phyloP scores from a whole-genome alignment of 2,113 vertebrate species.

The Crypturellus undulatus region DNA sequence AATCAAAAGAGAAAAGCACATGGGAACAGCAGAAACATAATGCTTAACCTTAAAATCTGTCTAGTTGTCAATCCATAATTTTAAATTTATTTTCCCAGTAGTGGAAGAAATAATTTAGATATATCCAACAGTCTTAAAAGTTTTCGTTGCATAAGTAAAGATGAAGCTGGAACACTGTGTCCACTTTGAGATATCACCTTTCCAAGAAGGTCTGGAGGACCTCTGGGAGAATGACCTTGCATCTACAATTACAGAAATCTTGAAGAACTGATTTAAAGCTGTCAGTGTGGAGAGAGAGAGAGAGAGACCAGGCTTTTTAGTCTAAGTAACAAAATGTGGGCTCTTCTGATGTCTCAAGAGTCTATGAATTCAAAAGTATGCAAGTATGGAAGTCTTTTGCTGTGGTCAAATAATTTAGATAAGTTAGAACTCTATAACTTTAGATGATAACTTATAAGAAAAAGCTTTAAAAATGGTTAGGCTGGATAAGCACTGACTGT shows the following conservation, averaged over 20 bases:
- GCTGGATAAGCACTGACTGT: not conserved
- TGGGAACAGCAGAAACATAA: not conserved
- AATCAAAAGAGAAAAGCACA: not conserved
- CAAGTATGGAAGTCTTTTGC: not conserved
- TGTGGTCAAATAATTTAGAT: not conserved
- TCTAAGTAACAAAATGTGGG: not conserved
- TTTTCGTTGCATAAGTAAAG: not conserved
- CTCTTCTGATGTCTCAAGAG: not conserved
- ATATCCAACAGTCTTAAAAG: not conserved
- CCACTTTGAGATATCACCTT: not conserved
- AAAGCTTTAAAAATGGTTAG: not conserved
- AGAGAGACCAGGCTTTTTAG: not conserved
- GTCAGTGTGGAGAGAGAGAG: not conserved
- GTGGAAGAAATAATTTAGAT: not conserved
- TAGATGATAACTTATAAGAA: not conserved
- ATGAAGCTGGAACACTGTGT: not conserved
- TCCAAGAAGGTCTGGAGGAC: not conserved
- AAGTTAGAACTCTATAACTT: not conserved
- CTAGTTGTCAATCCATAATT: not conserved
- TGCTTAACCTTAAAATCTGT: not conserved
- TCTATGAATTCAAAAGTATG: too few species aligned
- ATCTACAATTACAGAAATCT: not conserved
- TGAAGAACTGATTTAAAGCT: not conserved
- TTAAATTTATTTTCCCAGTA: not conserved
- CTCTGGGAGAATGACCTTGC: not conserved